Evolutionary conservation across 1,140 invertebrate genomes (phyloP), one percentile per base, ranked within the genome.

Genomic region (Whitmania pigra): DNA sequence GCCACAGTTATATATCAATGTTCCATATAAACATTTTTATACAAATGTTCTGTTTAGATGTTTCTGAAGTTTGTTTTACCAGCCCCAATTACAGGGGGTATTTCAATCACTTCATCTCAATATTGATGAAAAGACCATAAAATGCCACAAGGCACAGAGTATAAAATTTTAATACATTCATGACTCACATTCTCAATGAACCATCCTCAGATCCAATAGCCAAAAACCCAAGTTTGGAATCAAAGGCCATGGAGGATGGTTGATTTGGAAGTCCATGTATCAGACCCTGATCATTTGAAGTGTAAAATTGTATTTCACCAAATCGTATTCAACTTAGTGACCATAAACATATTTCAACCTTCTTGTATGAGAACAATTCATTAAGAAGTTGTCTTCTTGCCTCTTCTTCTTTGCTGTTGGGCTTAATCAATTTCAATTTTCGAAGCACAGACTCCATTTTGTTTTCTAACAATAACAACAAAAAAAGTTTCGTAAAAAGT

Each of bases 221-320:
- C 79, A 95, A 86, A 57, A 97, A 84, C 73, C 89, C 86, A 17
- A 94, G 85, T 72, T 88, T 86, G 0, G 90, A 87, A 83, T 97
- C 94, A 87, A 92, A 96, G 17, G 92, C 92, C 74, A 97, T 82
- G 17, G 79, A 78, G 71, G 76, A 78, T 43, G 80, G 81, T 70
- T 81, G 80, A 81, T 92, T 90, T 53, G 94, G 93, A 84, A 97
- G 97, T 75, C 94, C 94, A 90, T 97, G 93, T 77, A 94, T 90
- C 15, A 91, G 86, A 77, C 92, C 94, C 93, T 97, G 83, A 74
- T 36, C 86, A 87, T 63, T 63, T 63, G 22, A 25, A 25, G 29
- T 11, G 11, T 1, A 63, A 63, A 4, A 63, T 18, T 7, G 29
- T 18, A 63, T 15, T 25, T 63, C 57, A 11, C 22, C 7, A 25